Percentiles rank a stretch among this genome's conserved stretches.
Evolutionary conservation across 2,113 vertebrate species (phyloP).

Genomic region (Spheniscus mendiculus): DNA sequence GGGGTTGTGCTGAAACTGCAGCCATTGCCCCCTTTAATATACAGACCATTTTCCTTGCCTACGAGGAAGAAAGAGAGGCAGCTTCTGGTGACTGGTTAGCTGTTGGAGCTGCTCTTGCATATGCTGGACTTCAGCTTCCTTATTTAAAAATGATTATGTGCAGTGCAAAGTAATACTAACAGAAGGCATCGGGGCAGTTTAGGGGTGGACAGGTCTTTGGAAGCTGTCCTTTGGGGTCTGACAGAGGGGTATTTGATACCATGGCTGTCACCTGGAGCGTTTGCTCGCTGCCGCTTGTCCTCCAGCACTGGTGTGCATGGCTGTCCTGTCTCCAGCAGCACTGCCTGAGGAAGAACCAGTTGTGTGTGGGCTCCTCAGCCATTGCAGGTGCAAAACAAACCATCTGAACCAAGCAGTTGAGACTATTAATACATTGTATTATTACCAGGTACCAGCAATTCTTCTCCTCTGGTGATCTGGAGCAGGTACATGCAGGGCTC

Average conservation of each 20-base stretch:
- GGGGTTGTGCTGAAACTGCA: background rate
- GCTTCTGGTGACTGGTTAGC: background rate
- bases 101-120: background rate
- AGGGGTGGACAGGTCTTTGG: background rate
- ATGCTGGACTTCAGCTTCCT: background rate
- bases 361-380: background rate
- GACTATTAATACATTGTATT: background rate
- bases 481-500: background rate
- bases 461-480: background rate
- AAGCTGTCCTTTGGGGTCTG: background rate
- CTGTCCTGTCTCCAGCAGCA: background rate
- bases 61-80: background rate
- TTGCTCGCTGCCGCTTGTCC: background rate
- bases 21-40: background rate
- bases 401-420: background rate
- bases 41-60: background rate
- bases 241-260: background rate
- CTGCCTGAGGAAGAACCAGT: background rate
- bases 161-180: background rate
- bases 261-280: rapidly evolving
- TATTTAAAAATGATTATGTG: background rate
- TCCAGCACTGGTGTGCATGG: rapidly evolving
- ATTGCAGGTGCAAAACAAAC: background rate
- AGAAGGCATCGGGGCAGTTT: background rate
- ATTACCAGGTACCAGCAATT: background rate